Conservation (phyloP, 2,888 invertebrate genomes). For the Apocheima hispidaria region DNA sequence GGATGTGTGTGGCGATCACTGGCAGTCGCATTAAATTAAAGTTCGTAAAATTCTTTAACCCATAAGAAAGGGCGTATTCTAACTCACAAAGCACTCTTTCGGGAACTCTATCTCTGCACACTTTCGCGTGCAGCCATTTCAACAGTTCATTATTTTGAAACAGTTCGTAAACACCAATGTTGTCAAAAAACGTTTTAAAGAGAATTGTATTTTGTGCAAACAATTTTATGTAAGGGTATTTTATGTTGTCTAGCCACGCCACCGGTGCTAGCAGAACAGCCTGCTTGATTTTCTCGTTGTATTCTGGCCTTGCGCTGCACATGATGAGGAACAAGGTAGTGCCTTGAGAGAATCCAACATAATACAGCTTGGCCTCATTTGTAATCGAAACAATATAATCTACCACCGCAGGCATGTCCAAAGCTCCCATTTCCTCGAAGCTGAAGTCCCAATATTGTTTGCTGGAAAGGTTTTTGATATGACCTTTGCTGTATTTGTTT, state of each 20-base stretch:
- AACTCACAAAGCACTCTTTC: constrained; percentile 64
- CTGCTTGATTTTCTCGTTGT: constrained; percentile 70
- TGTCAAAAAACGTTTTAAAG: constrained; percentile 53
- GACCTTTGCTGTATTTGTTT: constrained; percentile 73
- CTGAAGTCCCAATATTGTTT: constrained; percentile 74
- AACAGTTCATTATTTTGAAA: constrained; percentile 58
- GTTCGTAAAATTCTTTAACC: constrained; percentile 62
- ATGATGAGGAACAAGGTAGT: constrained; percentile 73
- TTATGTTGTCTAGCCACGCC: constrained; percentile 62
- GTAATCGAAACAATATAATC: constrained; percentile 67
- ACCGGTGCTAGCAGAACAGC: constrained; percentile 75
- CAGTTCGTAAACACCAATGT: constrained; percentile 64
- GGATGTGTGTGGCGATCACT: constrained; percentile 70
- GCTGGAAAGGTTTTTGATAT: constrained; percentile 55
- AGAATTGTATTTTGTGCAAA: constrained; percentile 55
- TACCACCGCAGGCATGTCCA: constrained; percentile 71
- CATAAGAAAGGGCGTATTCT: constrained; percentile 66
- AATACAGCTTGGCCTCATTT: constrained; percentile 59
- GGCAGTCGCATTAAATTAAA: constrained; percentile 63
- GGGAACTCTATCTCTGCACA: constrained; percentile 57
- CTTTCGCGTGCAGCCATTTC: constrained; percentile 63
- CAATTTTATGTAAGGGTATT: constrained; percentile 64
- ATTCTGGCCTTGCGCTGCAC: constrained; percentile 70
- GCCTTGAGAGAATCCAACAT: constrained; percentile 78
- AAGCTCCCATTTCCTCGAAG: constrained; percentile 76